phyloP scores from a whole-genome alignment of 2,797 vertebrate genomes.

The Argentina silus region DNA sequence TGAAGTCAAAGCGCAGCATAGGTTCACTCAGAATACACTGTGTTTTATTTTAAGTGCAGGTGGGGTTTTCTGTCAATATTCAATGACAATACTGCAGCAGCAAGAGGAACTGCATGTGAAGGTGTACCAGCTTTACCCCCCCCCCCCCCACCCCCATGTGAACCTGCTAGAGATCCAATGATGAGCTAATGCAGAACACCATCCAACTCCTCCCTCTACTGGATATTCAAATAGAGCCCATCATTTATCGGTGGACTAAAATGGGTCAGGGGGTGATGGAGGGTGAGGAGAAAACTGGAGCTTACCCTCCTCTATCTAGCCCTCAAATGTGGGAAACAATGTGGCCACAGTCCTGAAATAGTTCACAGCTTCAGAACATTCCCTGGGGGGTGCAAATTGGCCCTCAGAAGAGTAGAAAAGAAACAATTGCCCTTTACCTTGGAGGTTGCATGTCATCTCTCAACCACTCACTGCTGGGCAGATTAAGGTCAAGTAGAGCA shows the following conservation, averaged over 20 bases:
- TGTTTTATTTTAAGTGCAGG: no score
- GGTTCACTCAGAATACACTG: no score
- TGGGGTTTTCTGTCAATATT: no score
- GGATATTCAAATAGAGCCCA: constrained; percentile 2
- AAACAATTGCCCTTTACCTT: constrained; percentile 82
- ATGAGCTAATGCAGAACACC: no score
- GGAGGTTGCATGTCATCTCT: constrained; percentile 82
- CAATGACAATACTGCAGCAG: no score
- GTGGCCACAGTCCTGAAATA: constrained; percentile 66
- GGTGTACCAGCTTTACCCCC: no score
- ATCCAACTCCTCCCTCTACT: no score
- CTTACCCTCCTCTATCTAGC: constrained; percentile 45
- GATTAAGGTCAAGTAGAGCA: constrained; percentile 83
- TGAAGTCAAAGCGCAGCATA: no score
- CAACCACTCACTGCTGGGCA: constrained; percentile 76
- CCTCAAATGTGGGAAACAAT: constrained; percentile 59
- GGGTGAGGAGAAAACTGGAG: constrained; percentile 5
- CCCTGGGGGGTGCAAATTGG: constrained; percentile 72
- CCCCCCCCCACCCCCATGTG: no score
- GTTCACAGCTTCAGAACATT: constrained; percentile 63
- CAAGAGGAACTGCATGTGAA: no score
- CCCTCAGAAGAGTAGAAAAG: constrained; percentile 72
- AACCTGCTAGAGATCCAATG: no score
- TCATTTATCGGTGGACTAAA: constrained; percentile 1
- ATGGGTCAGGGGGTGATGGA: constrained; percentile 9